Conservation (phyloP, 2,113 vertebrate species). For the Brevimyrus niger region DNA sequence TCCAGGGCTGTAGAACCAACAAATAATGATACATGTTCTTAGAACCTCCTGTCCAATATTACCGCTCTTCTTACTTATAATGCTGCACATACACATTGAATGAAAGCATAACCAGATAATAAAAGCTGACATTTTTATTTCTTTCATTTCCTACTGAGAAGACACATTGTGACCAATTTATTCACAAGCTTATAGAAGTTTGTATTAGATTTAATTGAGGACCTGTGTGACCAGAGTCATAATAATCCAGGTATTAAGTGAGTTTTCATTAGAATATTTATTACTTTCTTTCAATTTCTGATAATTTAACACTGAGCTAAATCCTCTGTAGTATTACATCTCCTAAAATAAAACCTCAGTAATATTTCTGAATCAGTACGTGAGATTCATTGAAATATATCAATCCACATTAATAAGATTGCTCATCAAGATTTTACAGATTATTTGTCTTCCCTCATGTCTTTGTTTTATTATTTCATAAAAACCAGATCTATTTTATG, state of each 20-base stretch:
- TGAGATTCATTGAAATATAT: slow-evolving; percentile 89
- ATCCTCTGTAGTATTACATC: slow-evolving; percentile 61
- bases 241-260: slow-evolving; percentile 35
- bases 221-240: slow-evolving; percentile 45
- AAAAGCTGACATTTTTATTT: slow-evolving; percentile 33
- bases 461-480: slow-evolving; percentile 95
- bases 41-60: background rate
- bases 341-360: slow-evolving; percentile 55
- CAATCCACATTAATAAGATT: slow-evolving; percentile 96
- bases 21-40: background rate
- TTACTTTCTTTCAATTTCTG: slow-evolving; percentile 77
- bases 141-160: slow-evolving; percentile 32
- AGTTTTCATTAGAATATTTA: slow-evolving; percentile 66
- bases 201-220: slow-evolving; percentile 53
- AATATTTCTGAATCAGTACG: slow-evolving; percentile 79
- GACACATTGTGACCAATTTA: slow-evolving; percentile 46
- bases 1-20: background rate
- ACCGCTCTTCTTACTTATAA: slow-evolving; percentile 44
- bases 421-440: slow-evolving; percentile 79
- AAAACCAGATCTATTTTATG: slow-evolving; percentile 80
- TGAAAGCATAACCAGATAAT: background rate
- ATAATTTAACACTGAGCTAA: slow-evolving; percentile 72
- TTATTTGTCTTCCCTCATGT: slow-evolving; percentile 38
- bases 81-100: background rate
- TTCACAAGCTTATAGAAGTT: slow-evolving; percentile 48